These are phyloP conservation scores for Rhadinocentrus ornatus DNA, from an alignment of 2,797 vertebrate species.

Conservation along the genomic window DNA sequence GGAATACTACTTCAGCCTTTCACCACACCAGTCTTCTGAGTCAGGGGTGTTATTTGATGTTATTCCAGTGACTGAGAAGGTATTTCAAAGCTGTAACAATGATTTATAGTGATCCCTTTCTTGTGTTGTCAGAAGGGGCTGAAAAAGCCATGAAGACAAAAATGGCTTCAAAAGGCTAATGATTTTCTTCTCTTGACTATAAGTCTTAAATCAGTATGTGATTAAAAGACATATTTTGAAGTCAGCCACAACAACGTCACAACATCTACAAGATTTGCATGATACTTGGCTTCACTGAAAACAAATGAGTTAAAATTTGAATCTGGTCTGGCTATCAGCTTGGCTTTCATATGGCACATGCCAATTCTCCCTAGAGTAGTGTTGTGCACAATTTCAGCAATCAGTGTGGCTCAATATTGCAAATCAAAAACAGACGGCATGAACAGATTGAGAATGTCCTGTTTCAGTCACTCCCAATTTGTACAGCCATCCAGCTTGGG, in stretches of 20 bases:
- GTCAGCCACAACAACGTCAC: conserved; percentile 38
- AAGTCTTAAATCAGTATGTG: conserved; percentile 47
- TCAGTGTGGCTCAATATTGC: conserved; percentile 75
- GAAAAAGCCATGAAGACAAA: conserved; percentile 35
- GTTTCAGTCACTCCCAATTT: conserved; percentile 82
- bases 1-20: conserved; percentile 67
- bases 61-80: conserved; percentile 70
- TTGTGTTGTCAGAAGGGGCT: conserved; percentile 53
- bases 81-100: conserved; percentile 72
- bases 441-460: conserved; percentile 83
- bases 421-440: conserved; percentile 82
- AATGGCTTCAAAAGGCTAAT: conserved; percentile 46
- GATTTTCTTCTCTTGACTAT: conserved; percentile 36
- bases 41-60: conserved; percentile 74
- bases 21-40: conserved; percentile 60
- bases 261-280: conserved; percentile 27
- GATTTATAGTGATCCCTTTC: conserved; percentile 77
- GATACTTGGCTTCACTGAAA: conserved; percentile 62
- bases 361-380: conserved; percentile 69
- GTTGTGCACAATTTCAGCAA: conserved; percentile 76
- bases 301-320: conserved; percentile 75
- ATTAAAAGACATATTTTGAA: conserved; percentile 66
- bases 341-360: conserved; percentile 72
- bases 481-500: conserved; percentile 66
- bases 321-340: conserved; percentile 62